These are phyloP conservation scores for Melolontha melolontha DNA, from an alignment of 2,888 invertebrate species.

Conservation along the genomic window DNA sequence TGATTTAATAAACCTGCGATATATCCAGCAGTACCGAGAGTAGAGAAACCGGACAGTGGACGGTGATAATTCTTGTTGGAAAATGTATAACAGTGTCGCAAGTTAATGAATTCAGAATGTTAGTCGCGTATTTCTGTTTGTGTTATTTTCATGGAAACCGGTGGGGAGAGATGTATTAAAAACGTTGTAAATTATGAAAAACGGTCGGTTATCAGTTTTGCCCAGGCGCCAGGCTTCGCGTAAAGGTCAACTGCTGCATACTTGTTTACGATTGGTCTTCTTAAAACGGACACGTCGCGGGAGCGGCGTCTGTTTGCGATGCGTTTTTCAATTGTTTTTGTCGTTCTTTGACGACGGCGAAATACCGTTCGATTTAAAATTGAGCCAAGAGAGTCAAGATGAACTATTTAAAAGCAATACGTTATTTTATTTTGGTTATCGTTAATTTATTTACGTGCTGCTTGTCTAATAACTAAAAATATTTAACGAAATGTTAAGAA, in stretches of 20 bases:
- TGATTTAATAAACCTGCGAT: no score
- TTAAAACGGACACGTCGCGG: no score
- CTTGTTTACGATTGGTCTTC: conserved; percentile 33
- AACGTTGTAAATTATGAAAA: conserved; percentile 42
- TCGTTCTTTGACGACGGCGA: background rate
- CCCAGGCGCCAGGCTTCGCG: conserved; percentile 49
- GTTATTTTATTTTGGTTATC: background rate
- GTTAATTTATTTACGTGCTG: no score
- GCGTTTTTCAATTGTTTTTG: conserved; percentile 1
- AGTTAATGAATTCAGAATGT: conserved; percentile 32
- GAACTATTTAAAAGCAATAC: no score
- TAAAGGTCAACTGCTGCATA: conserved; percentile 53
- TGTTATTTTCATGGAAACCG: conserved; percentile 1
- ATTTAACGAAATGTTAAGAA: no score
- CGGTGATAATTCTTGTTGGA: background rate
- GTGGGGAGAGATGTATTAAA: conserved; percentile 26
- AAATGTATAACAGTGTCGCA: conserved; percentile 9
- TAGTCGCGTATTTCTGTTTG: conserved; percentile 21
- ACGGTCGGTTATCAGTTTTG: conserved; percentile 40
- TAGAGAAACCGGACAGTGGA: background rate
- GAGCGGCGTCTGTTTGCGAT: conserved; percentile 3
- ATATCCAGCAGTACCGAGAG: no score
- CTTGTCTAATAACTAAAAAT: no score
- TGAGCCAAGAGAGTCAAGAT: background rate
- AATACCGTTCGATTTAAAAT: background rate